Evolutionary conservation across 2,113 vertebrate species (phyloP).

Genomic region (Mobula birostris): DNA sequence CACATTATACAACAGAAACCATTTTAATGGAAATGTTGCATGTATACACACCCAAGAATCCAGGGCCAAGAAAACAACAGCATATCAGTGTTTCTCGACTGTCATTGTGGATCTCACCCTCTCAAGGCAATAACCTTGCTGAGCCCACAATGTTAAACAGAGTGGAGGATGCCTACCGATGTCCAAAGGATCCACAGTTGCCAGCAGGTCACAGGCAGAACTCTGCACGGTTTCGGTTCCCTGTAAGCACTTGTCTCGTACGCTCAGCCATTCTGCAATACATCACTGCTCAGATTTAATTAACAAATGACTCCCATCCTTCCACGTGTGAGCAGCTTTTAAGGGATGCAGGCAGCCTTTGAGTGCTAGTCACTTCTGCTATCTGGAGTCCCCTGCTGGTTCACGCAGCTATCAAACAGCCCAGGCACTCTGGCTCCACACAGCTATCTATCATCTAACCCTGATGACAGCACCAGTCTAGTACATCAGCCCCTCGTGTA

Average conservation of each 20-base stretch:
- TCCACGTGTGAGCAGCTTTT: background rate
- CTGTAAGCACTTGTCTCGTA: background rate
- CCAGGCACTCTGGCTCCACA: too few relatives aligned
- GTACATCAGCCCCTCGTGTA: background rate
- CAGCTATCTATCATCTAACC: background rate
- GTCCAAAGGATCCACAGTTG: background rate
- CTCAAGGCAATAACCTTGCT: background rate
- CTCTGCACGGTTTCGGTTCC: background rate
- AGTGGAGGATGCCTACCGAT: background rate
- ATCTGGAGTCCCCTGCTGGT: background rate
- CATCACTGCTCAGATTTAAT: background rate
- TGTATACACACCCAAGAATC: too few relatives aligned
- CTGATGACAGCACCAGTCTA: background rate
- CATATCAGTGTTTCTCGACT: background rate
- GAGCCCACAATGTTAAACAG: background rate
- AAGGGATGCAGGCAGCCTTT: background rate
- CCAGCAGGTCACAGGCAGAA: background rate
- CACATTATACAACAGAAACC: background rate
- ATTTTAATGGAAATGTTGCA: background rate
- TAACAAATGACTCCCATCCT: too few relatives aligned
- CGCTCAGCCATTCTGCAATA: background rate
- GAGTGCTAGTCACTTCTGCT: background rate
- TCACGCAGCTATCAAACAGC: background rate
- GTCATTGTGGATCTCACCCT: background rate
- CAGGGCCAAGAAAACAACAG: background rate